Conservation (phyloP, 1,140 invertebrate species). For the Lepidurus arcticus region DNA sequence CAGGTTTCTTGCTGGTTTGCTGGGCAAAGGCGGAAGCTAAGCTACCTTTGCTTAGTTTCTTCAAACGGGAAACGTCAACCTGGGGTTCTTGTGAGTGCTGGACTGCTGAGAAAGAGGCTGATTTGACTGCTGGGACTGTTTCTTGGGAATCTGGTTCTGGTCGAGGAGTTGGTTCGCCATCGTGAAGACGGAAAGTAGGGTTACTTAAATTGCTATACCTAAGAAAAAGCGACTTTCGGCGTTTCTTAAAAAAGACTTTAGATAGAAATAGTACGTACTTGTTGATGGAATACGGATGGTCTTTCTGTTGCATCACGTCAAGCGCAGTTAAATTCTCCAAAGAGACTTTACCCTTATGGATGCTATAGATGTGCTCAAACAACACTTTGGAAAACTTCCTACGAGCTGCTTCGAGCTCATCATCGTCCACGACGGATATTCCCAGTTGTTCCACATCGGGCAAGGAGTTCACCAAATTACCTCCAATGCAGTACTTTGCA, state of each 20-base stretch:
- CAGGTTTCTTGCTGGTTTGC: neutral
- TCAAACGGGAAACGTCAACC: neutral
- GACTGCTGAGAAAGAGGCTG: too few relatives aligned
- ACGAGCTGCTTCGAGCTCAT: neutral
- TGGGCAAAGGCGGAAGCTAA: neutral
- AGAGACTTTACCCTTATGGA: neutral
- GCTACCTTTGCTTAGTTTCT: neutral
- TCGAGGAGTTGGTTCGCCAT: neutral
- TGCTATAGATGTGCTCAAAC: neutral
- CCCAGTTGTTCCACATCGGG: neutral
- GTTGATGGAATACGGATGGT: neutral
- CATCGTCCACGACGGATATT: neutral
- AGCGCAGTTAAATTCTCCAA: neutral
- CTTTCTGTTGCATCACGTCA: slow-evolving; percentile 1
- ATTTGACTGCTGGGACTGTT: neutral
- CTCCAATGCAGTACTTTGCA: neutral
- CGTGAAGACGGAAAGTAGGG: neutral
- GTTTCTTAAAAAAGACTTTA: too few relatives aligned
- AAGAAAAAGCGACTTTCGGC: too few relatives aligned
- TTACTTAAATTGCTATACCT: neutral
- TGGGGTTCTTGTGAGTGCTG: neutral
- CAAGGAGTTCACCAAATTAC: neutral
- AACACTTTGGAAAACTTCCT: neutral
- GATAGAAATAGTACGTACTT: neutral
- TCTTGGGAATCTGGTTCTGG: neutral